Conservation (phyloP, 2,113 vertebrate genomes). For the Pandion haliaetus region DNA sequence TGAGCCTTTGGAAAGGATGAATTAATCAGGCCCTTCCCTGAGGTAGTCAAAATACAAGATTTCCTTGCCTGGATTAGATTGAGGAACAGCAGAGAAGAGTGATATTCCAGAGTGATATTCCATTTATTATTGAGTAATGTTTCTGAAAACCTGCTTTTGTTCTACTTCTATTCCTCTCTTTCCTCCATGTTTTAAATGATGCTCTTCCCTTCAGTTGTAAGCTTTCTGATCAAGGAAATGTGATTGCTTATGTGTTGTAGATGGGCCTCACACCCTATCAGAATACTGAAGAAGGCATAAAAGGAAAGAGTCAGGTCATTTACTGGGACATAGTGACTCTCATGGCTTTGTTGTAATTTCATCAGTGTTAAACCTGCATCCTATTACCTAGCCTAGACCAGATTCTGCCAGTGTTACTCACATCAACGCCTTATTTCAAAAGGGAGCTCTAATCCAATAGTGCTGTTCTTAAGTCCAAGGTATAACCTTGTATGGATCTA, state of each 20-base stretch:
- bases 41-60: neutral
- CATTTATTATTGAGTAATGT: neutral
- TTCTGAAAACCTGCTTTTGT: fast-evolving
- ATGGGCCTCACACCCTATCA: neutral
- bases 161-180: neutral
- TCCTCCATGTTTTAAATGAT: neutral
- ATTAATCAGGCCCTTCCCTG: neutral
- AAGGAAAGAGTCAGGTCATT: neutral
- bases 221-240: neutral
- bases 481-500: neutral
- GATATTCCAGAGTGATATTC: neutral
- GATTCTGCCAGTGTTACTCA: neutral
- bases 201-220: neutral
- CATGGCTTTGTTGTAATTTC: neutral
- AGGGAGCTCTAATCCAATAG: neutral
- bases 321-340: neutral
- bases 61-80: neutral
- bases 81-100: neutral
- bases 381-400: neutral
- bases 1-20: neutral
- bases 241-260: neutral
- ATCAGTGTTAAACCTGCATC: neutral
- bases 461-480: neutral
- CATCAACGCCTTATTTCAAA: neutral
- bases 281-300: neutral